Percentiles rank a stretch among this genome's conserved stretches.
These are phyloP conservation scores for Mormyrus hasselquistii DNA, from an alignment of 2,797 vertebrate genomes.

Conservation along the genomic window DNA sequence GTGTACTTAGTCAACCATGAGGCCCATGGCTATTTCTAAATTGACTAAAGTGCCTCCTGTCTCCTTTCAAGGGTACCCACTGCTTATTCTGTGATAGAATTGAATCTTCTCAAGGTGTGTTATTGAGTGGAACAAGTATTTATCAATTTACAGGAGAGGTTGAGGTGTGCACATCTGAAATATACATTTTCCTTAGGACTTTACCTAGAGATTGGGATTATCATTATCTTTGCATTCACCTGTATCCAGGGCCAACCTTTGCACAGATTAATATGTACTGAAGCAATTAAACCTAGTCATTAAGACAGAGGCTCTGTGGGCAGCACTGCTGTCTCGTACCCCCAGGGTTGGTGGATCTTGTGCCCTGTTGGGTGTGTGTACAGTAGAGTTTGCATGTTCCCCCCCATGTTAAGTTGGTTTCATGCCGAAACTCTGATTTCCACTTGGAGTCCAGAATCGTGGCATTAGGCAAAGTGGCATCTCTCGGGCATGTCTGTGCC, in stretches of 20 bases:
- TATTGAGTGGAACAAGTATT: neutral
- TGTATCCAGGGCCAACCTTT: neutral
- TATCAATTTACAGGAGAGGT: neutral
- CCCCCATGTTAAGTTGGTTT: neutral
- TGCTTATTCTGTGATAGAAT: neutral
- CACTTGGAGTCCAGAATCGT: neutral
- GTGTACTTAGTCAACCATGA: neutral
- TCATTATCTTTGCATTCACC: neutral
- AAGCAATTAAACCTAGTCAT: neutral
- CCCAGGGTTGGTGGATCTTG: neutral
- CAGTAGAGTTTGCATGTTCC: neutral
- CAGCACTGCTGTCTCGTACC: neutral
- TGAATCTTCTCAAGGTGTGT: constrained; percentile 4
- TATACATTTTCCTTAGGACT: neutral
- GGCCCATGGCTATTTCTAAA: neutral
- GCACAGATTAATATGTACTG: neutral
- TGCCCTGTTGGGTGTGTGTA: neutral
- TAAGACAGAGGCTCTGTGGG: neutral
- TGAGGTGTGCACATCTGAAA: neutral
- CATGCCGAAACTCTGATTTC: neutral
- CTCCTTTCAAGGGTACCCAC: neutral
- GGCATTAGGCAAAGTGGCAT: neutral
- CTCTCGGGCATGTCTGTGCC: neutral
- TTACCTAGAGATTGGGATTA: neutral
- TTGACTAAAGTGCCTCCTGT: neutral